Conservation (phyloP, 1,140 invertebrate species). For the Propsilocerus akamusi region DNA sequence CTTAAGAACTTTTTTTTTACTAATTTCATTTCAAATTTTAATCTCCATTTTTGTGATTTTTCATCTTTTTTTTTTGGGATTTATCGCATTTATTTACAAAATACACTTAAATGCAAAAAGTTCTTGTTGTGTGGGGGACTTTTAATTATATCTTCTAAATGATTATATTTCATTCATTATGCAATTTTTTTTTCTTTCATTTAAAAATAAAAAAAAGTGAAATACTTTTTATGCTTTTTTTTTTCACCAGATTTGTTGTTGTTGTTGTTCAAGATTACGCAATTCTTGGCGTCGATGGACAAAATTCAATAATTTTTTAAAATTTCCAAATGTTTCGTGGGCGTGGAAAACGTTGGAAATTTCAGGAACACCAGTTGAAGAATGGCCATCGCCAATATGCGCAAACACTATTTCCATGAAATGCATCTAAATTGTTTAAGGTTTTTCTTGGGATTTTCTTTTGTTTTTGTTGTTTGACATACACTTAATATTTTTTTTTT, state of each 20-base stretch:
- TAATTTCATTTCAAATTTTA: background rate
- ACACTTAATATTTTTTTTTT: too few relatives aligned
- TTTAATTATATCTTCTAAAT: background rate
- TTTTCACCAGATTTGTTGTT: background rate
- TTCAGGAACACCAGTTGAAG: background rate
- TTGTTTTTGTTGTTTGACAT: too few relatives aligned
- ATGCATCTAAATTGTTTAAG: too few relatives aligned
- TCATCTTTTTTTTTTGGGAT: background rate
- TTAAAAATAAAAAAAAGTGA: background rate
- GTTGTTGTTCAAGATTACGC: background rate
- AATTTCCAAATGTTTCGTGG: too few relatives aligned
- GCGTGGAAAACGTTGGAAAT: background rate
- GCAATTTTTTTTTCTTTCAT: background rate
- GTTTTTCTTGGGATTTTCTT: too few relatives aligned
- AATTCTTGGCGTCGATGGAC: too few relatives aligned
- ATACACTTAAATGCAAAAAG: background rate
- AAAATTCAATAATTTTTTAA: too few relatives aligned
- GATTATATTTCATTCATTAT: background rate
- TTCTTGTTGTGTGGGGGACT: background rate
- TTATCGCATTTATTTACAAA: constrained; percentile 4
- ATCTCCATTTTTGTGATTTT: background rate
- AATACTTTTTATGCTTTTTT: background rate
- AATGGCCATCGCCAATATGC: too few relatives aligned
- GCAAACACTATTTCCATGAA: too few relatives aligned
- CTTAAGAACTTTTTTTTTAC: background rate